Conservation (phyloP, 1,140 invertebrate genomes). For the Brachionus manjavacas region DNA sequence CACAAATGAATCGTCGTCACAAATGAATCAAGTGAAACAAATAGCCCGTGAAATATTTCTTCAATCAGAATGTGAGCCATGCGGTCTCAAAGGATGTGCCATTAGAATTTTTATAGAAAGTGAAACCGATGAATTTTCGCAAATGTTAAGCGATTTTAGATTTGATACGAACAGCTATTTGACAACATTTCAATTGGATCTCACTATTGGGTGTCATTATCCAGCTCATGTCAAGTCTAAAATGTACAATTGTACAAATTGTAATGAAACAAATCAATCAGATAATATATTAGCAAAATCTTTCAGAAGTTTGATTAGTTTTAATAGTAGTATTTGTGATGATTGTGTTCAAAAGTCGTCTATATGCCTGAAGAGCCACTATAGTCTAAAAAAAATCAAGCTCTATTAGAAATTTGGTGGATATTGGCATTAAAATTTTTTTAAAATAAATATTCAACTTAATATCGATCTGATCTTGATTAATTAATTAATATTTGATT, state of each 20-base stretch:
- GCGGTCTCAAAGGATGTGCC: constrained; percentile 11
- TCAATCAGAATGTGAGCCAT: constrained; percentile 16
- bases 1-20: neutral
- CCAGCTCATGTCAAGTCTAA: neutral
- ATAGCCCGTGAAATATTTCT: constrained; percentile 23
- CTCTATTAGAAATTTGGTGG: neutral
- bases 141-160: neutral
- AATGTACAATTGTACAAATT: neutral
- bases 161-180: neutral
- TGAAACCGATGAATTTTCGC: neutral
- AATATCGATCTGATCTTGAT: no score
- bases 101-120: neutral
- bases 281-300: neutral
- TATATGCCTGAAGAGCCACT: neutral
- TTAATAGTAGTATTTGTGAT: neutral
- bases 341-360: neutral
- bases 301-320: neutral
- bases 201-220: neutral
- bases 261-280: neutral
- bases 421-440: no score
- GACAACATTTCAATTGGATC: constrained; percentile 1
- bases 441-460: no score
- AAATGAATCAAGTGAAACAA: neutral
- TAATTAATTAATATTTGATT: no score
- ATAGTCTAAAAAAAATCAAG: neutral